These are phyloP conservation scores for Diorhabda sublineata DNA, from an alignment of 1,140 invertebrate species.

Conservation along the genomic window DNA sequence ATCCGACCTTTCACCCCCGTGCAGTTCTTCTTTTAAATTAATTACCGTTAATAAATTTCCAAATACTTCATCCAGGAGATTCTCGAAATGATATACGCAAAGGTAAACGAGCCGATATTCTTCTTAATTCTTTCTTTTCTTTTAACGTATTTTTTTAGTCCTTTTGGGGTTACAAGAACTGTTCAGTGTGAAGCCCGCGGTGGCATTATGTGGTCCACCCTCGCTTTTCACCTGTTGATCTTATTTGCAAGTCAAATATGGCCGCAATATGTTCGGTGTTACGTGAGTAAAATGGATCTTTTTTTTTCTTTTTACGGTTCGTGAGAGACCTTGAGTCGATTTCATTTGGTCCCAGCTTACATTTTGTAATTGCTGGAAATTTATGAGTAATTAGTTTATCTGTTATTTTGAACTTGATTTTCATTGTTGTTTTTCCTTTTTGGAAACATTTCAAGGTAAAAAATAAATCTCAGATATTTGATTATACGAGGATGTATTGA, in stretches of 20 bases:
- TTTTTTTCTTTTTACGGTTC: not conserved
- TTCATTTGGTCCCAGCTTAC: not conserved
- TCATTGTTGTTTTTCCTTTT: no score
- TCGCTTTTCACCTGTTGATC: conserved; percentile 33
- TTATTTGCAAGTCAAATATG: conserved; percentile 32
- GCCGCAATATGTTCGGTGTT: conserved; percentile 22
- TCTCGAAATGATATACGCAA: conserved; percentile 17
- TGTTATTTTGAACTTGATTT: no score
- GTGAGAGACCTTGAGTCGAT: not conserved
- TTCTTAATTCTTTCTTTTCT: conserved; percentile 6
- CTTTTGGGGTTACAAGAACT: conserved; percentile 18
- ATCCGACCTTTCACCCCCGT: conserved; percentile 13
- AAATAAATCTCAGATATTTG: no score
- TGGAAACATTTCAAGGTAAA: no score
- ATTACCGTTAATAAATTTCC: conserved; percentile 23
- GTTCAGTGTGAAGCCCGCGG: conserved; percentile 14
- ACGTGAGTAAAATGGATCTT: conserved; percentile 2
- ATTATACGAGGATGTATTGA: no score
- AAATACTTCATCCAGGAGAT: conserved; percentile 18
- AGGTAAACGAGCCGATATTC: not conserved
- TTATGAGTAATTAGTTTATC: no score
- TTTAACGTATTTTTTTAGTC: conserved; percentile 5
- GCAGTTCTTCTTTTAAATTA: conserved; percentile 17
- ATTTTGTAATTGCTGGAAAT: no score
- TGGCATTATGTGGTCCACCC: conserved; percentile 25